These are phyloP conservation scores for Volucella zonaria DNA, from an alignment of 2,888 invertebrate genomes.

Conservation along the genomic window DNA sequence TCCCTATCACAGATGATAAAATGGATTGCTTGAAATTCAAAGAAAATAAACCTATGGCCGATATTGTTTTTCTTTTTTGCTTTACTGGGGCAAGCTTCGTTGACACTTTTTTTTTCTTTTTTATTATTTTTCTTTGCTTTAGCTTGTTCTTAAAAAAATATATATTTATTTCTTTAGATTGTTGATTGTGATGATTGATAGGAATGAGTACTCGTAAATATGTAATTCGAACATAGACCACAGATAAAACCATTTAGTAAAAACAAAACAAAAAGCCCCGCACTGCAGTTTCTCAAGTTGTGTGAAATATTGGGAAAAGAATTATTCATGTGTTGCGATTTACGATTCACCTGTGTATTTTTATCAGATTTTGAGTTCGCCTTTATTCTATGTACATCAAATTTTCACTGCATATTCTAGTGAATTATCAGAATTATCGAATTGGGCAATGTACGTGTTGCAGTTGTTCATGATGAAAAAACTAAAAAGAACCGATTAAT, in stretches of 20 bases:
- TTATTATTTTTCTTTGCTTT: background rate
- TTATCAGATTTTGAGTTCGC: conserved; percentile 28
- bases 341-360: conserved; percentile 57
- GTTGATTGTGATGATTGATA: too few species aligned
- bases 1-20: too few species aligned
- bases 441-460: conserved; percentile 51
- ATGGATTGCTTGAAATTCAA: too few species aligned
- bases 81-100: too few species aligned
- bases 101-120: background rate
- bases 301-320: conserved; percentile 24
- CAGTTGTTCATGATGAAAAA: conserved; percentile 12
- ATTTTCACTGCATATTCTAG: background rate
- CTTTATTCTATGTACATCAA: conserved; percentile 11
- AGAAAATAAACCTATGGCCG: too few species aligned
- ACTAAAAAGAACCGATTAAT: conserved; percentile 41
- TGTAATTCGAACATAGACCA: too few species aligned
- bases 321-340: conserved; percentile 40
- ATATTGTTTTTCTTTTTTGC: background rate
- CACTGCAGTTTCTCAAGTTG: conserved; percentile 21
- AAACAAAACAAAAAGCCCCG: conserved; percentile 21
- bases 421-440: conserved; percentile 1
- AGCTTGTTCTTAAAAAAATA: conserved; percentile 9
- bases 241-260: conserved; percentile 34
- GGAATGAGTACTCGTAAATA: too few species aligned
- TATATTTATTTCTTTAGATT: too few species aligned